These are phyloP conservation scores for Hetaerina americana DNA, from an alignment of 1,140 invertebrate species.

Conservation along the genomic window DNA sequence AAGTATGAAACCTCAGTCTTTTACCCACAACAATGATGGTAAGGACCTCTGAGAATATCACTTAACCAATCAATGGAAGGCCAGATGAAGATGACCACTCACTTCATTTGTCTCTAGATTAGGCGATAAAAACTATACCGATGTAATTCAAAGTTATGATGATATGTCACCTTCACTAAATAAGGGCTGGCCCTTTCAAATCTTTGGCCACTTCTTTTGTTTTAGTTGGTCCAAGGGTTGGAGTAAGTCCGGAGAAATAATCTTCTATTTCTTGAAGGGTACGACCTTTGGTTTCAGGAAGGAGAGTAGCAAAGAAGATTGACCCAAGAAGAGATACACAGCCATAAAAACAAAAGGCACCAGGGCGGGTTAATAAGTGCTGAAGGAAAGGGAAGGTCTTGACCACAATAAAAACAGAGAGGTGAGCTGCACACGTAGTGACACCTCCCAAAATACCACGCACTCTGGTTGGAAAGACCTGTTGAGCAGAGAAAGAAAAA, in stretches of 20 bases:
- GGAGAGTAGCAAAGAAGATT: slow-evolving; percentile 43
- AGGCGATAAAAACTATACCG: no score
- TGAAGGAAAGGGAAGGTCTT: slow-evolving; percentile 48
- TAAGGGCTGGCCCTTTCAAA: neutral
- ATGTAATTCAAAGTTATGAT: neutral
- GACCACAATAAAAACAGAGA: slow-evolving; percentile 50
- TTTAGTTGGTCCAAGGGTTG: slow-evolving; percentile 19
- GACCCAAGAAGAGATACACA: slow-evolving; percentile 30
- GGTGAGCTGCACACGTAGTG: slow-evolving; percentile 48
- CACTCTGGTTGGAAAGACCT: slow-evolving; percentile 3
- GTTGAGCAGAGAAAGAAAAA: neutral
- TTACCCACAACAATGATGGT: no score
- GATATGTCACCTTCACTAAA: neutral
- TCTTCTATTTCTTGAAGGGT: slow-evolving; percentile 65
- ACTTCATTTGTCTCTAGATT: no score
- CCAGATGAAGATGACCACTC: no score
- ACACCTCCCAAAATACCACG: slow-evolving; percentile 50
- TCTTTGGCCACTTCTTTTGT: neutral
- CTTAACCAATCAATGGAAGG: no score
- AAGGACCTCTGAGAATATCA: no score
- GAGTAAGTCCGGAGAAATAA: slow-evolving; percentile 43
- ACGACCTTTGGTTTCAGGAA: slow-evolving; percentile 72
- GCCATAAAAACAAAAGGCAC: slow-evolving; percentile 49
- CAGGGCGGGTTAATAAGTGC: slow-evolving; percentile 36
- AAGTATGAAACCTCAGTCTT: neutral